Conservation (phyloP, 2,888 invertebrate species). For the Panopea generosa region DNA sequence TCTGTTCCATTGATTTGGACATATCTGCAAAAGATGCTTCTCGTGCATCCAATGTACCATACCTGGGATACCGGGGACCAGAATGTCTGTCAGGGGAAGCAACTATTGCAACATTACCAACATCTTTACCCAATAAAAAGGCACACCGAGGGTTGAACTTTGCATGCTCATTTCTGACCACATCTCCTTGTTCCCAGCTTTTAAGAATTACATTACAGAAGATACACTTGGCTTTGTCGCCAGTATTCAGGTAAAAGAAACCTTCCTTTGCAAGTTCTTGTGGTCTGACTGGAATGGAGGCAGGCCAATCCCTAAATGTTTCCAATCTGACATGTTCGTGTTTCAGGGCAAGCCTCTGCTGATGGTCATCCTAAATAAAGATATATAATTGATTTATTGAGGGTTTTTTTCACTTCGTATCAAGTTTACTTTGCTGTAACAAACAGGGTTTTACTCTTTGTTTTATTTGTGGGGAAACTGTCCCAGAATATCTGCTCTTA, state of each 20-base stretch:
- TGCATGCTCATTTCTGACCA: slow-evolving; percentile 53
- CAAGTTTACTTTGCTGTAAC: too few relatives aligned
- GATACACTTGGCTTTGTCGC: slow-evolving; percentile 62
- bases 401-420: too few relatives aligned
- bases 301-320: slow-evolving; percentile 60
- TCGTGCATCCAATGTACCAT: slow-evolving; percentile 47
- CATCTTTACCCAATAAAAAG: slow-evolving; percentile 47
- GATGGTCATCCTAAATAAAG: slow-evolving; percentile 44
- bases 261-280: slow-evolving; percentile 62
- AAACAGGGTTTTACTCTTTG: too few relatives aligned
- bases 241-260: slow-evolving; percentile 57
- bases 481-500: too few relatives aligned
- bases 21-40: slow-evolving; percentile 39
- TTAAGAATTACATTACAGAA: slow-evolving; percentile 65
- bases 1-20: slow-evolving; percentile 37
- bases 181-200: slow-evolving; percentile 61
- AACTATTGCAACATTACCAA: slow-evolving; percentile 55
- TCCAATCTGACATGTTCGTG: slow-evolving; percentile 46
- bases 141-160: slow-evolving; percentile 59
- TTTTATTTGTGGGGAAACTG: too few relatives aligned
- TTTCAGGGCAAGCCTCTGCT: slow-evolving; percentile 31
- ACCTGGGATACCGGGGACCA: slow-evolving; percentile 55
- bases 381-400: not conserved
- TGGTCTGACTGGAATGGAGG: slow-evolving; percentile 43
- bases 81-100: not conserved